These are phyloP conservation scores for Turdus rufiventris DNA, from an alignment of 2,113 vertebrate species.

Conservation along the genomic window DNA sequence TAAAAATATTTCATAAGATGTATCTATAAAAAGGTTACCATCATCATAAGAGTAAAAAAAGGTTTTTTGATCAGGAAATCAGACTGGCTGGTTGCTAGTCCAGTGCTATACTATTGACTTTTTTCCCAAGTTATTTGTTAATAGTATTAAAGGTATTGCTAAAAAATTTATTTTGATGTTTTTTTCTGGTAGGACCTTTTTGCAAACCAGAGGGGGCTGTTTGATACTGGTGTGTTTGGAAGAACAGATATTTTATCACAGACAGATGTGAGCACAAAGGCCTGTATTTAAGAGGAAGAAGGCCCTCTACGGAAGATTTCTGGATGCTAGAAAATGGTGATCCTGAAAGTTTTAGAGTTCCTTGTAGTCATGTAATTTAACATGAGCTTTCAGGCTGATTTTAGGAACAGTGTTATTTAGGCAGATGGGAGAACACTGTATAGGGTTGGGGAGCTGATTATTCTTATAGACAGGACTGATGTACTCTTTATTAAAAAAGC, in stretches of 20 bases:
- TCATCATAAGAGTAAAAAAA: not conserved
- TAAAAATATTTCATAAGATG: not conserved
- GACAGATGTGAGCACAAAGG: not conserved
- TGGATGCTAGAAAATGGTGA: not conserved
- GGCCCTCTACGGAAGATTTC: not conserved
- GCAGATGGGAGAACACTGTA: not conserved
- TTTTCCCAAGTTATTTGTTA: not conserved
- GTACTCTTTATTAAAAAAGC: not conserved
- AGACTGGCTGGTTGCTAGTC: not conserved
- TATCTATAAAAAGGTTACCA: not conserved
- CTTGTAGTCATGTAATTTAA: not conserved
- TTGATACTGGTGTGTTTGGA: not conserved
- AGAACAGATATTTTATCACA: not conserved
- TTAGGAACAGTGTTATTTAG: not conserved
- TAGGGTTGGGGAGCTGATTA: not conserved
- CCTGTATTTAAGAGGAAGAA: not conserved
- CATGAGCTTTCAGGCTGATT: not conserved
- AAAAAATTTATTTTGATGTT: not conserved
- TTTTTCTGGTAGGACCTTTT: not conserved
- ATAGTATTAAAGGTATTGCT: not conserved
- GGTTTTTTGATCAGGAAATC: not conserved
- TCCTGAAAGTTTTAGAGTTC: not conserved
- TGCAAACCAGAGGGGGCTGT: not conserved
- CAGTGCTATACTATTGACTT: not conserved
- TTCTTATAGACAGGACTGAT: not conserved